Evolutionary conservation across 1,140 invertebrate species (phyloP).

Genomic region (Panulirus ornatus): DNA sequence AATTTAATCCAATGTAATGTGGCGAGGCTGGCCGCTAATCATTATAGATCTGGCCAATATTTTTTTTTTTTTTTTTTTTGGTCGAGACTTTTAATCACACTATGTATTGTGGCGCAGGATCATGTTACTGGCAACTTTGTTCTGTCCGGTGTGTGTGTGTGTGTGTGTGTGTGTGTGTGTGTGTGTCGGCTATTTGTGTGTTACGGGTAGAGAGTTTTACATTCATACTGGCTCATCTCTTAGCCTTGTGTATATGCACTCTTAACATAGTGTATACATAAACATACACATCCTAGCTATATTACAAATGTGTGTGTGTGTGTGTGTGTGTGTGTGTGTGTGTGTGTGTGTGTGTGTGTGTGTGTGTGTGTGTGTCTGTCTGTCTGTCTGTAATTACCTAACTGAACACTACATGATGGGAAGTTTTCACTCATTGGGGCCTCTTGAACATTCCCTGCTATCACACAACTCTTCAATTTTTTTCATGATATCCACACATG

Average conservation of each 20-base stretch:
- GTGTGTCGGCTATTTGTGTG: no score
- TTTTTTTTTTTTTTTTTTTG: background rate
- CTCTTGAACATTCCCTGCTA: background rate
- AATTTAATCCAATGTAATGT: slow-evolving; percentile 37
- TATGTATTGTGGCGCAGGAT: background rate
- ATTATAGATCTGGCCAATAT: background rate
- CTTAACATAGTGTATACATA: no score
- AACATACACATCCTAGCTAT: no score
- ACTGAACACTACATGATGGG: background rate
- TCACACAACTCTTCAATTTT: background rate
- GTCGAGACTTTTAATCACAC: background rate
- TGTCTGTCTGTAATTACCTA: background rate
- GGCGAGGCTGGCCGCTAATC: slow-evolving; percentile 8
- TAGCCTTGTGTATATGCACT: background rate
- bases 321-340: background rate
- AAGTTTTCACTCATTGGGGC: background rate
- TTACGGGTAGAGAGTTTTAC: no score
- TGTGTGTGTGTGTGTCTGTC: background rate
- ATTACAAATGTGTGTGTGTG: background rate
- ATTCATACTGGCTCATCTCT: no score
- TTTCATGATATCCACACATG: background rate
- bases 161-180: slow-evolving; percentile 6
- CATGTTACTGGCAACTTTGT: background rate
- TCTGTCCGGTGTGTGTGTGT: background rate
- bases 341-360: slow-evolving; percentile 7